These are phyloP conservation scores for Periophthalmodon schlosseri DNA, from an alignment of 2,113 vertebrate species.

Conservation along the genomic window DNA sequence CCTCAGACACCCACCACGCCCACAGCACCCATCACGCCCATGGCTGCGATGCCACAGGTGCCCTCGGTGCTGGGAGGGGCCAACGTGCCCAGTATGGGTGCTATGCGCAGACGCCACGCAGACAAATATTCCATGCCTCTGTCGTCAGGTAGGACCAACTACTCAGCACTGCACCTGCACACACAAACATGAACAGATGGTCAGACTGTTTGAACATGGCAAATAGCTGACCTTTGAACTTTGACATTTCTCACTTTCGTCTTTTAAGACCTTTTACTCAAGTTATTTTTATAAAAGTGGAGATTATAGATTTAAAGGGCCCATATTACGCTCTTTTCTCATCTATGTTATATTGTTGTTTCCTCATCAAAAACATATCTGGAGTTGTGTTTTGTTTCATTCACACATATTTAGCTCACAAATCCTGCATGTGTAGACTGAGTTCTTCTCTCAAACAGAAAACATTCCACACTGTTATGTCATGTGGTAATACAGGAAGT, in stretches of 20 bases:
- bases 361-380: too few relatives aligned
- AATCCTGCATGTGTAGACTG: too few relatives aligned
- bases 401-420: too few relatives aligned
- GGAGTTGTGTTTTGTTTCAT: too few relatives aligned
- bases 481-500: too few relatives aligned
- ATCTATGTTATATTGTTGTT: too few relatives aligned
- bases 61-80: conserved; percentile 96
- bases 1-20: conserved; percentile 99
- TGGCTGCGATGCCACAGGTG: conserved; percentile 98
- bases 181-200: conserved; percentile 11
- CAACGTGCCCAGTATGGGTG: conserved; percentile 96
- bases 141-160: conserved; percentile 91
- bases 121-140: conserved; percentile 99
- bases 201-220: neutral
- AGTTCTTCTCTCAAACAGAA: too few relatives aligned
- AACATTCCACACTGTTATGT: too few relatives aligned
- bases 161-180: conserved; percentile 42
- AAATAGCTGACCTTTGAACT: neutral
- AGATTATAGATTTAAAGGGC: too few relatives aligned
- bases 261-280: neutral
- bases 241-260: neutral
- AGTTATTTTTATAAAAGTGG: neutral
- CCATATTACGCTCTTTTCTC: too few relatives aligned
- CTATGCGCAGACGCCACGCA: conserved; percentile 97
- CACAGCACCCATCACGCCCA: conserved; percentile 95